Evolutionary conservation across 2,797 vertebrate species (phyloP).

Genomic region (Oreonectes daqikongensis): DNA sequence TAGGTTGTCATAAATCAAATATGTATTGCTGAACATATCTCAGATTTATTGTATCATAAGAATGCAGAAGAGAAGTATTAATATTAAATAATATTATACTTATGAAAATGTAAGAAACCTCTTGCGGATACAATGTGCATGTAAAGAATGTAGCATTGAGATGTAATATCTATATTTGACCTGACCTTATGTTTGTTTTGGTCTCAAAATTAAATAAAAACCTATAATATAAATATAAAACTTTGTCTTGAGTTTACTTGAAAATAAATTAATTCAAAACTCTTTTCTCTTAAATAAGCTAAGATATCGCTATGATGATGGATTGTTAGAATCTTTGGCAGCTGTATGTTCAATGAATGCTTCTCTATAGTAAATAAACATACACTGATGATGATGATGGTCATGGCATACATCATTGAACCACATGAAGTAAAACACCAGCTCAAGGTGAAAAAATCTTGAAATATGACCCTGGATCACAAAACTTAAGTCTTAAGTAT

Average conservation of each 20-base stretch:
- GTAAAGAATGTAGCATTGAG: not conserved
- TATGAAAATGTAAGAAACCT: not conserved
- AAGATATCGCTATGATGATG: no score
- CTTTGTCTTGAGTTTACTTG: not conserved
- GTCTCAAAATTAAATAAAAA: not conserved
- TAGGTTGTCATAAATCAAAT: constrained; percentile 16
- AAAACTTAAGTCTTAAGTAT: no score
- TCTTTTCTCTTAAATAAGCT: no score
- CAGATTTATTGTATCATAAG: not conserved
- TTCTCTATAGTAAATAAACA: no score
- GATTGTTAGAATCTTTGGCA: no score
- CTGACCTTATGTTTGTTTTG: not conserved
- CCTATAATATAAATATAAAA: not conserved
- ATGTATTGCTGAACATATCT: not conserved
- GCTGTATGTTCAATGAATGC: no score
- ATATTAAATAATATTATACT: not conserved
- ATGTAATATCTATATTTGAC: not conserved
- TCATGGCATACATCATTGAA: no score
- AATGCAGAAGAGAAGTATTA: not conserved
- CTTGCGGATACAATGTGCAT: not conserved
- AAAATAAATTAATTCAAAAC: constrained; percentile 68
- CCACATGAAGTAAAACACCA: no score
- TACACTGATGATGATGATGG: no score
- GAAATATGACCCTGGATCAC: no score
- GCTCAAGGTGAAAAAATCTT: no score